These are phyloP conservation scores for Phoxinus phoxinus DNA, from an alignment of 2,113 vertebrate genomes.

Conservation along the genomic window DNA sequence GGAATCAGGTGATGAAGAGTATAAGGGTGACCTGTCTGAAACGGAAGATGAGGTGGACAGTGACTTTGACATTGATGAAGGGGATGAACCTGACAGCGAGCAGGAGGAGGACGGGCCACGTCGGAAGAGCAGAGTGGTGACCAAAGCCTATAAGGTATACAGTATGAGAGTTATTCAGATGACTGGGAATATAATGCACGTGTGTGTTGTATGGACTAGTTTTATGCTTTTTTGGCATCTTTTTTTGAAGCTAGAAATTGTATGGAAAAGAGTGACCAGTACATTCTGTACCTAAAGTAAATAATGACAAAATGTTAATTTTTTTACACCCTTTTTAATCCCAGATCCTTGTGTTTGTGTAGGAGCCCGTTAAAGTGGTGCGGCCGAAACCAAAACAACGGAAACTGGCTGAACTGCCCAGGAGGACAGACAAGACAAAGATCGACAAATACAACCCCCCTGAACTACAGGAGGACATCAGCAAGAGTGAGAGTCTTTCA, in stretches of 20 bases:
- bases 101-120: slow-evolving; percentile 89
- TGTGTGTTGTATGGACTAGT: not conserved
- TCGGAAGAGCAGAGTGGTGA: slow-evolving; percentile 86
- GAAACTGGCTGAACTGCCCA: slow-evolving; percentile 74
- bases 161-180: not conserved
- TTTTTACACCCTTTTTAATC: not conserved
- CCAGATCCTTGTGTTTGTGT: not conserved
- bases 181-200: not conserved
- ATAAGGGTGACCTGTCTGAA: slow-evolving; percentile 90
- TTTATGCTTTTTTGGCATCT: not conserved
- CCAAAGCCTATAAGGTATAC: slow-evolving; percentile 94
- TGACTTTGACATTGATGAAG: slow-evolving; percentile 95
- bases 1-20: slow-evolving; percentile 95
- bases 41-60: slow-evolving; percentile 97
- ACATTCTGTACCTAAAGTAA: not conserved
- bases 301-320: not conserved
- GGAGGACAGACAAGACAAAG: slow-evolving; percentile 78
- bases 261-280: not conserved
- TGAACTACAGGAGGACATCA: slow-evolving; percentile 82
- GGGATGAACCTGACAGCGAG: slow-evolving; percentile 91
- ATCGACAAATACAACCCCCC: slow-evolving; percentile 79
- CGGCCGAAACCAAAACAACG: slow-evolving; percentile 79
- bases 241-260: not conserved
- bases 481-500: slow-evolving; percentile 79
- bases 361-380: slow-evolving; percentile 90